Conservation (phyloP, 1,140 invertebrate species). For the Pectinophora gossypiella region DNA sequence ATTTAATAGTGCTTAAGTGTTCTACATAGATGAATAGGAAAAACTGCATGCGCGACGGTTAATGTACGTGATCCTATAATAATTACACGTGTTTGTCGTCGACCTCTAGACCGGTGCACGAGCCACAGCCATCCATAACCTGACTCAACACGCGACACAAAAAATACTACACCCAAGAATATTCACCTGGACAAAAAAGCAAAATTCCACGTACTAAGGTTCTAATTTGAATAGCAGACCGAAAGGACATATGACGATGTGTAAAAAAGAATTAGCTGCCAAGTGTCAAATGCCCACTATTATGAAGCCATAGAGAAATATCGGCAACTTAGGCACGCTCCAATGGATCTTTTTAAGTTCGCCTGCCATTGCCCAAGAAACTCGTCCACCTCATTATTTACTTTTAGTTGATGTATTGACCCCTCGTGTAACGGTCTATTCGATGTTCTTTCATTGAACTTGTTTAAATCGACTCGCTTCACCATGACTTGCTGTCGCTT, state of each 20-base stretch:
- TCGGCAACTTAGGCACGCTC: slow-evolving; percentile 41
- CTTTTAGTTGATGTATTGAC: slow-evolving; percentile 28
- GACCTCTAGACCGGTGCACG: slow-evolving; percentile 28
- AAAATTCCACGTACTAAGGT: slow-evolving; percentile 4
- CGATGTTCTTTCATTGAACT: slow-evolving; percentile 10
- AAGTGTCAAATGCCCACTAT: slow-evolving; percentile 48
- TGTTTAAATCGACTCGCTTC: slow-evolving; percentile 10
- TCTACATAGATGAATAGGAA: no score
- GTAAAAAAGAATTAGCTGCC: slow-evolving; percentile 15
- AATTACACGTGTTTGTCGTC: slow-evolving; percentile 22
- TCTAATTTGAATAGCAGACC: slow-evolving; percentile 11
- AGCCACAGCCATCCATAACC: slow-evolving; percentile 36
- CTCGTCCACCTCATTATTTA: slow-evolving; percentile 29
- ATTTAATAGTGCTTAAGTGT: no score
- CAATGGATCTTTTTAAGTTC: slow-evolving; percentile 32
- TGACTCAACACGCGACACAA: slow-evolving; percentile 9
- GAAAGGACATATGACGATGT: slow-evolving; percentile 8
- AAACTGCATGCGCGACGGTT: no score
- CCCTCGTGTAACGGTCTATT: slow-evolving; percentile 10
- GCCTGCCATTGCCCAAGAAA: slow-evolving; percentile 25
- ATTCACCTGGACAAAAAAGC: slow-evolving; percentile 8
- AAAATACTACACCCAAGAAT: slow-evolving; percentile 7
- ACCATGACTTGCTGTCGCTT: slow-evolving; percentile 20
- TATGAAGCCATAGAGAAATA: slow-evolving; percentile 45
- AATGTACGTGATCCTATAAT: no score